A percentile compares a stretch with the other conserved stretches of the same genome.
phyloP scores from a whole-genome alignment of 1,140 invertebrate genomes.

The Drosophila triauraria region DNA sequence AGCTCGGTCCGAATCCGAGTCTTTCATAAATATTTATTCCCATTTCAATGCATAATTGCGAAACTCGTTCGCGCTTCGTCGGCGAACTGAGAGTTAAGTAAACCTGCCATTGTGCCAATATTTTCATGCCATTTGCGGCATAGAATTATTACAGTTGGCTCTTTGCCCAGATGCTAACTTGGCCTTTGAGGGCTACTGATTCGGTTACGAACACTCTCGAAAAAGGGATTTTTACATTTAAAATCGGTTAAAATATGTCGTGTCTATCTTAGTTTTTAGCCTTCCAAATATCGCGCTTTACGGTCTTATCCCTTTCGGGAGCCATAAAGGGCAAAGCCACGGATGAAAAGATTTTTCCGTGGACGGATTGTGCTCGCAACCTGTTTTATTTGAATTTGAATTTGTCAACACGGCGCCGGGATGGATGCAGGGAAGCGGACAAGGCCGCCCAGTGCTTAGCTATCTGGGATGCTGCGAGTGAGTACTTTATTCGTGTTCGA shows the following conservation, averaged over 20 bases:
- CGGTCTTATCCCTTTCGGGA: constrained; percentile 20
- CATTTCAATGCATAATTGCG: constrained; percentile 57
- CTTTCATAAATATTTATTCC: constrained; percentile 61
- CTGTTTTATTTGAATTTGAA: constrained; percentile 55
- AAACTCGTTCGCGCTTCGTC: constrained; percentile 32
- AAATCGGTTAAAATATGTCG: too few species aligned
- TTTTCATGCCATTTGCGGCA: constrained; percentile 24
- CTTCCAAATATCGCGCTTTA: constrained; percentile 9
- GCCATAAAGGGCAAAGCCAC: constrained; percentile 15
- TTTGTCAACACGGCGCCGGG: constrained; percentile 45
- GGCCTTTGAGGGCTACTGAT: not conserved
- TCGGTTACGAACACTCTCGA: not conserved
- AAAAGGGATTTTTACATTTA: not conserved
- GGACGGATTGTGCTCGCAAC: constrained; percentile 3
- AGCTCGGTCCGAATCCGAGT: constrained; percentile 25
- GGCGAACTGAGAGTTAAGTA: constrained; percentile 31
- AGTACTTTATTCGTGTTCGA: constrained; percentile 37
- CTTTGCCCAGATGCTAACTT: not conserved
- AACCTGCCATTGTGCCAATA: constrained; percentile 47
- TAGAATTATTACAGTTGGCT: not conserved
- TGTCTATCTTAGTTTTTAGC: not conserved
- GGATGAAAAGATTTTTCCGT: constrained; percentile 14
- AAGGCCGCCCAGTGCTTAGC: constrained; percentile 37
- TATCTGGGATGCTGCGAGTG: constrained; percentile 36
- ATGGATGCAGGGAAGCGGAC: constrained; percentile 13